Percentiles rank a stretch among this genome's conserved stretches.
These are phyloP conservation scores for Procambarus virginalis DNA, from an alignment of 1,140 invertebrate genomes.

Conservation along the genomic window DNA sequence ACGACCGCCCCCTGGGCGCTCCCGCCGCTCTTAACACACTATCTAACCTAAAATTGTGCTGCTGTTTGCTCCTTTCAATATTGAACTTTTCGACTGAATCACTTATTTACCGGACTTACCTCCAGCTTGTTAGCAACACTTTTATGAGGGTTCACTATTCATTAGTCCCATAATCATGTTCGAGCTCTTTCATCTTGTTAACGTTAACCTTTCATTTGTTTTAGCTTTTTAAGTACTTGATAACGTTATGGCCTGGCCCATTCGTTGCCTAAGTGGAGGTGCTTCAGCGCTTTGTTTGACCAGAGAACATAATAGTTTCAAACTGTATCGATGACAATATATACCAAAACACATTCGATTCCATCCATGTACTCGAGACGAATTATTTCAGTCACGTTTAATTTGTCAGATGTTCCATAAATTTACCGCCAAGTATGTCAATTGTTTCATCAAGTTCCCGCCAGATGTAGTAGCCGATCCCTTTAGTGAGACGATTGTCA, in stretches of 20 bases:
- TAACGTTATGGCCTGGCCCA: not conserved
- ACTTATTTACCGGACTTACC: not conserved
- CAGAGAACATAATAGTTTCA: not conserved
- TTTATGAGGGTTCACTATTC: not conserved
- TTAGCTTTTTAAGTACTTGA: not conserved
- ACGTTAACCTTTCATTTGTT: not conserved
- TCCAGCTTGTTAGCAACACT: not conserved
- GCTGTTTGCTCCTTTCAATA: not conserved
- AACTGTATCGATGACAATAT: not conserved
- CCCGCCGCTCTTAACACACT: not conserved
- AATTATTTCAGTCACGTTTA: constrained; percentile 2
- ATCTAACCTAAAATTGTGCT: not conserved
- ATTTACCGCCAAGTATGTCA: not conserved
- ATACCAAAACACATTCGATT: not conserved
- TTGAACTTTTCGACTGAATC: constrained; percentile 1
- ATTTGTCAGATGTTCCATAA: not conserved
- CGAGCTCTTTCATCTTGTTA: constrained; percentile 10
- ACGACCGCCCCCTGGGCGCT: not conserved
- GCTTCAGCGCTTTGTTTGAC: not conserved
- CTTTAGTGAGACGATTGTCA: not conserved
- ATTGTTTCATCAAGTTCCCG: not conserved
- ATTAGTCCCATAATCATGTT: not conserved
- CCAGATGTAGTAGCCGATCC: not conserved
- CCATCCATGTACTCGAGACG: not conserved
- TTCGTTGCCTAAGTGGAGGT: not conserved